phyloP scores from a whole-genome alignment of 53 echinoderm and acorn worm species.

The Actinopyga echinites region DNA sequence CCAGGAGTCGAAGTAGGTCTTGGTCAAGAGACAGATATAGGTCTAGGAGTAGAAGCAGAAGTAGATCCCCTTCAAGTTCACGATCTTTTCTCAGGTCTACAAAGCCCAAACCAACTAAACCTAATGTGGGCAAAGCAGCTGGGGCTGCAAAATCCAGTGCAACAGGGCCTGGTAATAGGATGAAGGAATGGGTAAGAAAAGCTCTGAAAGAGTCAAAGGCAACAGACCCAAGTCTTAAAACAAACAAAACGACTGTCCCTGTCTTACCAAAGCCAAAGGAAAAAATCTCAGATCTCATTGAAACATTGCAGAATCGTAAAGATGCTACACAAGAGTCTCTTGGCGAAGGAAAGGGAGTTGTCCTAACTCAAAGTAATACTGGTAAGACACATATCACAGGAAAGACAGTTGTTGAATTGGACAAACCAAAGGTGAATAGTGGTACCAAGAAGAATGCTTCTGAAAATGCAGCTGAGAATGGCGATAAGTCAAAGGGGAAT shows the following conservation, averaged over 20 bases:
- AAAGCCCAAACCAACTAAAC: conserved; percentile 2
- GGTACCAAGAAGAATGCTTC: background rate
- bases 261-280: conserved; percentile 74
- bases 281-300: conserved; percentile 84
- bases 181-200: conserved; percentile 89
- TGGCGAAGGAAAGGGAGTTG: conserved; percentile 79
- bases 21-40: conserved; percentile 43
- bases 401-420: conserved; percentile 62
- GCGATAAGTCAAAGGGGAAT: background rate
- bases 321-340: conserved; percentile 74
- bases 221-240: conserved; percentile 77
- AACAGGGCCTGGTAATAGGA: conserved; percentile 13
- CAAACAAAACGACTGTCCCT: conserved; percentile 57
- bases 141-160: background rate
- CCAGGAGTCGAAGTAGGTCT: conserved; percentile 73
- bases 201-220: conserved; percentile 86
- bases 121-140: background rate
- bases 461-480: background rate
- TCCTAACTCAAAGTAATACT: conserved; percentile 72
- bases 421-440: conserved; percentile 22
- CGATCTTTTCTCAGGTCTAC: background rate
- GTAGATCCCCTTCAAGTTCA: conserved; percentile 42
- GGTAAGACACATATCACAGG: conserved; percentile 72
- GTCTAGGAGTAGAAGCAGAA: conserved; percentile 65
- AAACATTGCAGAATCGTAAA: conserved; percentile 74